These are phyloP conservation scores for Drosophila busckii DNA, from an alignment of 1,140 invertebrate genomes.

Conservation along the genomic window DNA sequence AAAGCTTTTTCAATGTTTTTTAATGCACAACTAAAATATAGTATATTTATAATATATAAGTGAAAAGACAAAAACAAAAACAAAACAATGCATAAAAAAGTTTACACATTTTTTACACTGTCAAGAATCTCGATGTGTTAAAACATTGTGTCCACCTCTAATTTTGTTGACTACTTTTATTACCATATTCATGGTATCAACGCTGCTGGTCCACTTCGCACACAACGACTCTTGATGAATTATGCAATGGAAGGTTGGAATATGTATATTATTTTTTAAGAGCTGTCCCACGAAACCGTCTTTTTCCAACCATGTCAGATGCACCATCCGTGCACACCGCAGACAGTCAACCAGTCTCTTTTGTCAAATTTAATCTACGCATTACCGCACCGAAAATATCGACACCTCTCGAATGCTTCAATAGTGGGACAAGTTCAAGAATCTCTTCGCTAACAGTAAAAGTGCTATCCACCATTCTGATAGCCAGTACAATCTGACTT, in stretches of 20 bases:
- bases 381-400: constrained; percentile 2
- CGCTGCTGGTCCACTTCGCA: neutral
- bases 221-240: constrained; percentile 2
- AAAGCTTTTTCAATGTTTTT: too few species aligned
- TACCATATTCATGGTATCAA: too few species aligned
- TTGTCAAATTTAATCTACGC: neutral
- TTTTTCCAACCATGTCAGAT: neutral
- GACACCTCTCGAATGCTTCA: neutral
- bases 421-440: neutral
- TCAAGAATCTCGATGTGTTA: neutral
- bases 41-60: too few species aligned
- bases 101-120: too few species aligned
- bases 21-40: too few species aligned
- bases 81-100: too few species aligned
- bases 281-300: neutral
- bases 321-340: constrained; percentile 1
- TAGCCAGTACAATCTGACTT: neutral
- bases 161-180: too few species aligned
- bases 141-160: too few species aligned
- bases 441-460: neutral
- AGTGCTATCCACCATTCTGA: neutral
- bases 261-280: neutral
- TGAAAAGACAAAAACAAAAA: too few species aligned
- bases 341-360: neutral
- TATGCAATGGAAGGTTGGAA: neutral